Evolutionary conservation across 2,113 vertebrate genomes (phyloP), one percentile per base, ranked within the genome.

Genomic region (Hystrix cristata): DNA sequence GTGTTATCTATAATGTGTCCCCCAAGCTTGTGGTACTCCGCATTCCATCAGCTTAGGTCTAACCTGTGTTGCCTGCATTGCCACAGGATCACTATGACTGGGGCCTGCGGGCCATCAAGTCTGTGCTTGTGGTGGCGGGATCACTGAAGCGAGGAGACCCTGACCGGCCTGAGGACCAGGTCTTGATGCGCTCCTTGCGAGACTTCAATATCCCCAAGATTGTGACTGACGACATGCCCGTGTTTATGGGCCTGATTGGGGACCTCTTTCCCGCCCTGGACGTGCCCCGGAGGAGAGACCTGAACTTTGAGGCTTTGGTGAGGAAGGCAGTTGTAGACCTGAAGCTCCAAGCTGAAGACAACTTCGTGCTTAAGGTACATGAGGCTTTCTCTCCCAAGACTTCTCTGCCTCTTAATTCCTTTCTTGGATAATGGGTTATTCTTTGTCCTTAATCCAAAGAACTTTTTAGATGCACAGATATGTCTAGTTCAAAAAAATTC

Each of bases 131-230:
- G 93, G 99, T 99, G 0, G 99, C 99, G 0, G 99, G 99, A 0
- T 99, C 99, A 29, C 98, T 99, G 85, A 99, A 99, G 81, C 98
- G 99, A 83, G 99, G 98, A 0, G 99, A 99, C 97, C 99, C 99
- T 0, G 98, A 96, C 16, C 98, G 99, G 5, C 99, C 99, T 0
- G 99, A 99, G 97, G 99, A 99, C 92, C 99, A 99, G 98, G 99
- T 99, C 25, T 98, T 99, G 87, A 99, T 99, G 99, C 98, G 99
- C 92, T 99, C 99, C 0, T 98, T 99, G 59, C 98, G 99, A 25
- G 99, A 99, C 98, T 99, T 99, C 91, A 99, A 99, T 96, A 95
- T 99, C 90, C 99, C 99, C 34, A 99, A 99, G 98, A 99, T 99
- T 0, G 99, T 99, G 97, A 99, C 99, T 0, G 99, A 99, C 0